Percentiles rank a stretch among this genome's conserved stretches.
These are phyloP conservation scores for Tokudaia tokunoshimensis DNA, from an alignment of 2,797 vertebrate genomes.

Conservation along the genomic window DNA sequence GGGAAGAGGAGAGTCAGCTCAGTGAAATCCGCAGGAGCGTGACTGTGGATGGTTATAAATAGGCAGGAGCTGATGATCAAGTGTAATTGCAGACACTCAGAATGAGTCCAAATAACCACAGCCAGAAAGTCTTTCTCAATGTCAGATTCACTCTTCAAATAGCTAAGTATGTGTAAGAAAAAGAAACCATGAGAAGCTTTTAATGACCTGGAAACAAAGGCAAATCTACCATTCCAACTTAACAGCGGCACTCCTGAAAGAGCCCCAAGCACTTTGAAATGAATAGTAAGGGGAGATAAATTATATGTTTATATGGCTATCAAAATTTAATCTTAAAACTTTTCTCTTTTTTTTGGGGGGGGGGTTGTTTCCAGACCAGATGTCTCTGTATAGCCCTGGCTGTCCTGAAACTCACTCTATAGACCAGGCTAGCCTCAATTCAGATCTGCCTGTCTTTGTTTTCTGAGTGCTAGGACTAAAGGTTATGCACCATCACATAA, in stretches of 20 bases:
- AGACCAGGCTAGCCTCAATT: background rate
- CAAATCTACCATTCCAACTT: slow-evolving; percentile 7
- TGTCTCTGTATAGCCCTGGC: background rate
- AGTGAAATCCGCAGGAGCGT: background rate
- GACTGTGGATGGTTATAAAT: background rate
- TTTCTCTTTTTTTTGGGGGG: background rate
- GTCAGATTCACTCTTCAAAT: slow-evolving; percentile 47
- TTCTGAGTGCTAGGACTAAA: background rate
- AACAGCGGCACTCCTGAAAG: slow-evolving; percentile 20
- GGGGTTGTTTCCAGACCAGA: background rate
- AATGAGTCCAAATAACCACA: background rate
- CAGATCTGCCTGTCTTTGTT: background rate
- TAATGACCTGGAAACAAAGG: slow-evolving; percentile 47
- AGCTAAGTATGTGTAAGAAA: background rate
- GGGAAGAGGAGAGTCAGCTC: background rate
- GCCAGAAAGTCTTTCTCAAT: background rate
- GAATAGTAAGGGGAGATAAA: slow-evolving; percentile 15
- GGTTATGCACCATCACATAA: background rate
- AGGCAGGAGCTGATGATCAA: slow-evolving; percentile 1
- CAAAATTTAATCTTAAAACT: slow-evolving; percentile 59
- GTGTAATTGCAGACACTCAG: slow-evolving; percentile 7
- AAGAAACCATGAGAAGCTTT: slow-evolving; percentile 57
- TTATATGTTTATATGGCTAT: slow-evolving; percentile 32
- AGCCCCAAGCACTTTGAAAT: slow-evolving; percentile 7
- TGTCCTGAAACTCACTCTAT: background rate